Conservation (phyloP, 2,797 vertebrate species). For the Zalophus californianus region DNA sequence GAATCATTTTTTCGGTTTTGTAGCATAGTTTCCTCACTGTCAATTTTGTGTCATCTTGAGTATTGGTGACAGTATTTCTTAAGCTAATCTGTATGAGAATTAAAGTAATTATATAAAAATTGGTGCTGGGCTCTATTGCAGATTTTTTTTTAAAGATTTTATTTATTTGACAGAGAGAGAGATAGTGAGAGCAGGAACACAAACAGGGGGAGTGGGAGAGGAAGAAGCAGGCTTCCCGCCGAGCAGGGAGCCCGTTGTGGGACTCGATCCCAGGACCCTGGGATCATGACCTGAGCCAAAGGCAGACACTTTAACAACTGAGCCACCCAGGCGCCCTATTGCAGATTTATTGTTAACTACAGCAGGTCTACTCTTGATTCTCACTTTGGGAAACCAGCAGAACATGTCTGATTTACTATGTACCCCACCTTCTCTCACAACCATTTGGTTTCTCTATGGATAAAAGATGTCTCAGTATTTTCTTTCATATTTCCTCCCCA, state of each 20-base stretch:
- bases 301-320: too few relatives aligned
- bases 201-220: too few relatives aligned
- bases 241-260: too few relatives aligned
- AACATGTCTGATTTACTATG: not conserved
- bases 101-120: slow-evolving; percentile 32
- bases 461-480: slow-evolving; percentile 37
- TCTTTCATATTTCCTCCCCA: not conserved
- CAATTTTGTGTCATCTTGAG: not conserved
- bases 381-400: not conserved
- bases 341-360: not conserved
- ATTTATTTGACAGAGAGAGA: too few relatives aligned
- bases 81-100: not conserved
- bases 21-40: not conserved
- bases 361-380: not conserved
- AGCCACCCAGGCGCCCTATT: not conserved
- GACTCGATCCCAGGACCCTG: too few relatives aligned
- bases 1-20: slow-evolving; percentile 9
- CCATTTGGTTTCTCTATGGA: not conserved
- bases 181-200: too few relatives aligned
- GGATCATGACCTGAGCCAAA: too few relatives aligned
- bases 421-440: not conserved
- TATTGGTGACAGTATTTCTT: not conserved
- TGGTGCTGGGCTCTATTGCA: not conserved
- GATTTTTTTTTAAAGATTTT: not conserved
- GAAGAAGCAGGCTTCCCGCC: too few relatives aligned